Percentiles rank a stretch among this genome's conserved stretches.
These are phyloP conservation scores for Ryuthela nishihirai DNA, from an alignment of 2,888 invertebrate species.

Conservation along the genomic window DNA sequence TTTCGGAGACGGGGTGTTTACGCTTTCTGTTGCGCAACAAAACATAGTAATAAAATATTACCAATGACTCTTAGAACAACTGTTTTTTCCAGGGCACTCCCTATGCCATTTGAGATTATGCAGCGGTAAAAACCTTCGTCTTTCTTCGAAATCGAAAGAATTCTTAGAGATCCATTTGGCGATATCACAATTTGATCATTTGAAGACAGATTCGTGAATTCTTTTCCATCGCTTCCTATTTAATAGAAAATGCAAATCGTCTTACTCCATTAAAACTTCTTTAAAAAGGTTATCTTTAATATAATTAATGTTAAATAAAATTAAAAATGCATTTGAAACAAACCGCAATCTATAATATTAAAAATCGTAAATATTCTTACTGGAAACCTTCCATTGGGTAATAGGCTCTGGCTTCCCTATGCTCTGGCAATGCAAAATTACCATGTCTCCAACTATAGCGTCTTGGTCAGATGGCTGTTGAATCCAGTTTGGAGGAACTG, in stretches of 20 bases:
- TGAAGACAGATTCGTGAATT: too few relatives aligned
- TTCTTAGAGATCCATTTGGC: conserved; percentile 9
- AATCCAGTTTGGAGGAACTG: conserved; percentile 26
- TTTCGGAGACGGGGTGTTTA: too few relatives aligned
- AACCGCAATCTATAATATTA: too few relatives aligned
- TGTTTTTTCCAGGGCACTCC: conserved; percentile 5
- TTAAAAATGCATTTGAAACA: too few relatives aligned
- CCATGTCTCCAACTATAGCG: conserved; percentile 3
- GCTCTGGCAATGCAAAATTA: conserved; percentile 15
- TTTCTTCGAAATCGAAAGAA: background rate
- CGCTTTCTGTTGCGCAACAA: too few relatives aligned
- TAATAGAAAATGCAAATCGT: too few relatives aligned
- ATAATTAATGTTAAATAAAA: too few relatives aligned
- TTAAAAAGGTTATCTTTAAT: too few relatives aligned
- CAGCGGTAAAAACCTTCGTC: conserved; percentile 28
- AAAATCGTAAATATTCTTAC: background rate
- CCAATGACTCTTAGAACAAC: conserved; percentile 19
- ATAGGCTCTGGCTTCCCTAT: conserved; percentile 36
- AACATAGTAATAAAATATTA: conserved; percentile 1
- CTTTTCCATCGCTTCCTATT: too few relatives aligned
- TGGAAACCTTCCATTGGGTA: conserved; percentile 20
- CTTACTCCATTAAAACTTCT: too few relatives aligned
- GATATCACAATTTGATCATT: background rate
- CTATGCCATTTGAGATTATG: conserved; percentile 27
- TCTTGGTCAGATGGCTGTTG: conserved; percentile 15